phyloP scores from a whole-genome alignment of 2,888 invertebrate species.

The Mesoligia furuncula region DNA sequence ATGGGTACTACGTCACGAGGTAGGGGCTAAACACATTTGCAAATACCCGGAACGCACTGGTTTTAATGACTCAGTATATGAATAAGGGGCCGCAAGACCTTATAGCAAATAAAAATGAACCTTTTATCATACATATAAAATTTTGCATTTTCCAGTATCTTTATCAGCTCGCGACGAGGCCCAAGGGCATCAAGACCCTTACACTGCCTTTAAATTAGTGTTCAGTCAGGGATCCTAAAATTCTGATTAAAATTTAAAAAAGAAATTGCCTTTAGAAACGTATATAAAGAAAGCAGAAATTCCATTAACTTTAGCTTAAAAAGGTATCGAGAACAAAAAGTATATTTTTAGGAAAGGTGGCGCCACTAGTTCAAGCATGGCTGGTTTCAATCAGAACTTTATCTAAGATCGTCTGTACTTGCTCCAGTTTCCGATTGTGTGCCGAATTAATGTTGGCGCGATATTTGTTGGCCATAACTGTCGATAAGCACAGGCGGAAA shows the following conservation, averaged over 20 bases:
- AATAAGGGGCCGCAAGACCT: not conserved
- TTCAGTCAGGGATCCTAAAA: constrained; percentile 20
- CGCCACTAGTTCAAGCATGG: constrained; percentile 11
- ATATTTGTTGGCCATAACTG: constrained; percentile 23
- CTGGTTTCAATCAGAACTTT: constrained; percentile 39
- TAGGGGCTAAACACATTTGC: not conserved
- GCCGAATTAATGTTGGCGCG: constrained; percentile 30
- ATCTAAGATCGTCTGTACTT: constrained; percentile 22
- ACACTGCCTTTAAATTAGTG: constrained; percentile 26
- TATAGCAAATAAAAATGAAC: constrained; percentile 2
- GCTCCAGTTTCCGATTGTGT: constrained; percentile 21
- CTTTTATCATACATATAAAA: constrained; percentile 10
- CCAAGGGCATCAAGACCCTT: constrained; percentile 2
- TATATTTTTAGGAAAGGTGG: not conserved
- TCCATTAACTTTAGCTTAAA: not conserved
- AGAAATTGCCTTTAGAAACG: not conserved
- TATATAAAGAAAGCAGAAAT: not conserved
- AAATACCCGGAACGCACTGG: not conserved
- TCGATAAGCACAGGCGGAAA: constrained; percentile 13
- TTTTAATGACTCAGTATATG: not conserved
- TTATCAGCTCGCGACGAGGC: not conserved
- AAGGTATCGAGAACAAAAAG: constrained; percentile 18
- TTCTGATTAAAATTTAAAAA: constrained; percentile 24
- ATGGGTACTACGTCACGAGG: not conserved
- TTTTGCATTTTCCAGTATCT: constrained; percentile 5